Evolutionary conservation across 2,113 vertebrate species (phyloP).

Genomic region (Ceratotherium simum): DNA sequence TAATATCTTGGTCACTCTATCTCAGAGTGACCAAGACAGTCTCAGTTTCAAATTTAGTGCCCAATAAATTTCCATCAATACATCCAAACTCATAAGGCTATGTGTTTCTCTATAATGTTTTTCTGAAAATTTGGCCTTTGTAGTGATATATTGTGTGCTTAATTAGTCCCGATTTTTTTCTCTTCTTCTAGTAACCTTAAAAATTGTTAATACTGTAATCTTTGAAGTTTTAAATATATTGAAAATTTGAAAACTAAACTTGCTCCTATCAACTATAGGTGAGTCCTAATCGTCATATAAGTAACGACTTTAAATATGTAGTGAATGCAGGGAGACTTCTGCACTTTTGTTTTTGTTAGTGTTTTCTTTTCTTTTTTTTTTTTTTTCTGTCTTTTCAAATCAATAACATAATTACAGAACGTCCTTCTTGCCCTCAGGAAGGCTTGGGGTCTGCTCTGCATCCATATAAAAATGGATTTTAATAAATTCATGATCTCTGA

Average conservation of each 20-base stretch:
- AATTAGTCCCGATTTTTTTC: neutral
- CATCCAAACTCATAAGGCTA: neutral
- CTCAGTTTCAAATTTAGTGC: neutral
- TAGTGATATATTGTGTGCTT: neutral
- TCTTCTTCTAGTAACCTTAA: neutral
- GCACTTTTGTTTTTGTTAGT: neutral
- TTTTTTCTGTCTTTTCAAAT: conserved; percentile 7
- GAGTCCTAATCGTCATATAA: neutral
- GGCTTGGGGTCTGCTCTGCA: neutral
- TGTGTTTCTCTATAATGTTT: neutral
- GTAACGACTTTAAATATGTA: neutral
- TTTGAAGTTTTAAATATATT: neutral
- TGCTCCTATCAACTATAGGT: neutral
- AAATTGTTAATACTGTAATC: neutral
- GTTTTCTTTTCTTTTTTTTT: neutral
- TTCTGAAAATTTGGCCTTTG: neutral
- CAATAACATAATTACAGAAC: neutral
- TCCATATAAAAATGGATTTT: neutral
- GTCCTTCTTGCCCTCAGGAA: neutral
- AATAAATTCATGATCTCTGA: neutral
- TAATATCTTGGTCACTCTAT: neutral
- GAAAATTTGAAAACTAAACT: neutral
- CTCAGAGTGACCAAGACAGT: neutral
- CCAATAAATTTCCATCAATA: neutral
- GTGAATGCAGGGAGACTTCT: neutral